A percentile compares a stretch with the other conserved stretches of the same genome.
Evolutionary conservation across 2,888 invertebrate genomes (phyloP).

Genomic region (Flabesymbios commensalis): DNA sequence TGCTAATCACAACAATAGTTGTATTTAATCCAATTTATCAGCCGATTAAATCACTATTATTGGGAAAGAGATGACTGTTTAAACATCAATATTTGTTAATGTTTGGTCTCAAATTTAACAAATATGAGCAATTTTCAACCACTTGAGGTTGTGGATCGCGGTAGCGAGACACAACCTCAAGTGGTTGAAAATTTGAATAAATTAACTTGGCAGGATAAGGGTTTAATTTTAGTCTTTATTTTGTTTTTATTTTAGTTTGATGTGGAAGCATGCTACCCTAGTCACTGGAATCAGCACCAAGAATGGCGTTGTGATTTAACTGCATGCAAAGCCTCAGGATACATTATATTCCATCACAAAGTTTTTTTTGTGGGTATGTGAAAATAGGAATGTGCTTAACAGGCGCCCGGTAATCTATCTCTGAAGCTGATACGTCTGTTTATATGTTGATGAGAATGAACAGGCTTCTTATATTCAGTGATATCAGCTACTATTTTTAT

Average conservation of each 20-base stretch:
- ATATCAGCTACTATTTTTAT: not conserved
- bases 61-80: no score
- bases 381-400: not conserved
- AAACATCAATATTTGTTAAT: no score
- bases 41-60: no score
- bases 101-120: no score
- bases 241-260: conserved; percentile 68
- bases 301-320: conserved; percentile 90
- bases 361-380: conserved; percentile 82
- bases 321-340: conserved; percentile 91
- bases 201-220: no score
- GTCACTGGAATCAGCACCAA: conserved; percentile 95
- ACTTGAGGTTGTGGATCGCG: no score
- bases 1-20: no score
- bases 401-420: not conserved
- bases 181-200: no score
- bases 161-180: no score
- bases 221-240: no score
- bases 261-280: conserved; percentile 85
- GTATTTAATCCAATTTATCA: no score
- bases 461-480: not conserved
- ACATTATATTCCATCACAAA: conserved; percentile 92
- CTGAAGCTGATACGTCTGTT: not conserved
- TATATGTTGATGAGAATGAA: not conserved
- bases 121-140: no score